Evolutionary conservation across 30 jellyfish, hydroid and myxozoan species (phyloP), one percentile per base, ranked within the genome.

Genomic region (Aurelia aurita): DNA sequence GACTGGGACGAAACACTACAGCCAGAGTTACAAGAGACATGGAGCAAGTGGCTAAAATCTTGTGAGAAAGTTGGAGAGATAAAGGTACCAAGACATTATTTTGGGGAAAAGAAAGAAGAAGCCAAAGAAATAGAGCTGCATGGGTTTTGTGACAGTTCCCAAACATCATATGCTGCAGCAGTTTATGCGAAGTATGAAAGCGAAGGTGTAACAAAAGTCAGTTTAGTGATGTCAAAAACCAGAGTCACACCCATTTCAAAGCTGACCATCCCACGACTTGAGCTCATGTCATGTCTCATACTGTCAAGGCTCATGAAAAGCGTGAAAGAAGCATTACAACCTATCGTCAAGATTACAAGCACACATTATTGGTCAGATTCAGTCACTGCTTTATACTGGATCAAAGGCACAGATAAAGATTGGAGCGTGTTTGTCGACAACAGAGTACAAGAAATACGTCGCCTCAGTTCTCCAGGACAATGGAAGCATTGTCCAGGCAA

Each of bases 121-220:
- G 80, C 75, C 15, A 63, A 32, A 19, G 47, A 45, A 49, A 65
- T 72, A n/a, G 72, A 85, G 28, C 65, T 72, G 1, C 57, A 23
- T 32, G 95, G 83, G 16, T 85, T 85, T 49, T 59, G 90, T 64
- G 95, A 85, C 47, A 57, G 69, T 47, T 73, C 95, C 20, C 60
- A 69, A 29, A 39, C 29, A 43, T 89, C 84, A 3, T 85, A 85
- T 46, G 74, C 87, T 46, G 86, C 87, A 11, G 79, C 46, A 39
- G 71, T 83, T 7, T 69, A 83, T 69, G 60, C 55, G 1, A 69
- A 35, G 46, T 10, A 27, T 13, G 34, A 60, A 3, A 32, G 18
- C 22, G 44, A 23, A 22, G 59, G 58, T 3, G 3, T 1, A 2
- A 5, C 72, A 1, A 70, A 45, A 26, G 65, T 61, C 10, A 19